Evolutionary conservation across 2,888 invertebrate species (phyloP).

Genomic region (Acanthosepion pharaonis): DNA sequence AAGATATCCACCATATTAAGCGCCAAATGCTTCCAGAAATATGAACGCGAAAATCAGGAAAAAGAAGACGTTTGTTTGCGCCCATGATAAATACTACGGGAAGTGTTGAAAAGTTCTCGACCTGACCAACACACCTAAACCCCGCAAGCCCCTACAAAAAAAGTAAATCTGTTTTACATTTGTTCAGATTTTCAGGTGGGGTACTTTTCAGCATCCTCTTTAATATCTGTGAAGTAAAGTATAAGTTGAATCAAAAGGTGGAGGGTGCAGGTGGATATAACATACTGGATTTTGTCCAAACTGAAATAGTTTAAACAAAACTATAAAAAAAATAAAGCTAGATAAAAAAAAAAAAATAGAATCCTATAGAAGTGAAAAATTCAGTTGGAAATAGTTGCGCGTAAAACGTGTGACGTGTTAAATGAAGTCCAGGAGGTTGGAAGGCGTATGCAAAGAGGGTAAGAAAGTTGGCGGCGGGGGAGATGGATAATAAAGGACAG

Average conservation of each 20-base stretch:
- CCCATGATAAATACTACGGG: not conserved
- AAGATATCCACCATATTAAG: not conserved
- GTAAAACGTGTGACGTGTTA: not conserved
- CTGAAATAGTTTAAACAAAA: not conserved
- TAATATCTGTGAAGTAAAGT: not conserved
- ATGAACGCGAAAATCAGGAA: not conserved
- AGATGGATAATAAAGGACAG: not conserved
- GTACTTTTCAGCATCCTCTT: too few relatives aligned
- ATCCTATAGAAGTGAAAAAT: not conserved
- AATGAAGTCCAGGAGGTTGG: not conserved
- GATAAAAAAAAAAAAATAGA: not conserved
- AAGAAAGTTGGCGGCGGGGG: not conserved
- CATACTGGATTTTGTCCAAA: not conserved
- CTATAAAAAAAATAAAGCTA: not conserved
- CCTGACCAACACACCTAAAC: too few relatives aligned
- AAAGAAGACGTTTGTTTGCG: not conserved
- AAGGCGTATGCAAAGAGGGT: not conserved
- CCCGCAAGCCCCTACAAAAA: too few relatives aligned
- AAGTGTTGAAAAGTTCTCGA: too few relatives aligned
- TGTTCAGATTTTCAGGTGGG: too few relatives aligned
- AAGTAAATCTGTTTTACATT: too few relatives aligned
- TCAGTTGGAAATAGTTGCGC: not conserved
- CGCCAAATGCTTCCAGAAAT: not conserved
- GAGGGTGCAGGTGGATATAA: not conserved
- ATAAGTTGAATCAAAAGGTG: not conserved